phyloP scores from a whole-genome alignment of 1,140 invertebrate genomes.

The Nephotettix cincticeps region DNA sequence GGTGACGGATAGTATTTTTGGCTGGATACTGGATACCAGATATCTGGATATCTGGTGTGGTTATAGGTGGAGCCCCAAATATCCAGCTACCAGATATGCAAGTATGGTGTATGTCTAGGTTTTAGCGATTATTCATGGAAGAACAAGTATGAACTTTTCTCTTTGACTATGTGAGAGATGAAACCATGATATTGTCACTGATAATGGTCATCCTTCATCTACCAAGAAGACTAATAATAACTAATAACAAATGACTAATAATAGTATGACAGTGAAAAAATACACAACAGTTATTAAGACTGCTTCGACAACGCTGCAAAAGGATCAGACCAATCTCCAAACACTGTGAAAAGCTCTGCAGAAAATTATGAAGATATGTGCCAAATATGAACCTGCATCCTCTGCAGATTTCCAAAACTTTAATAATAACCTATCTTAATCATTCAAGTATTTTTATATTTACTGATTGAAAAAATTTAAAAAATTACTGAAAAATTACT shows the following conservation, averaged over 20 bases:
- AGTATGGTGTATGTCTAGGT: too few relatives aligned
- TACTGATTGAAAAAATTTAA: too few relatives aligned
- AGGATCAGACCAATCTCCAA: neutral
- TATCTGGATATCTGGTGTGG: neutral
- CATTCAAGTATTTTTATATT: too few relatives aligned
- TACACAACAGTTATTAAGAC: neutral
- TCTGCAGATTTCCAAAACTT: too few relatives aligned
- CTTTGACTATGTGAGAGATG: neutral
- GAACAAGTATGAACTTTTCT: neutral
- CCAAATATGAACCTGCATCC: too few relatives aligned
- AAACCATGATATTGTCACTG: neutral
- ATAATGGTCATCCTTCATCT: neutral
- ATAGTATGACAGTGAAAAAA: neutral
- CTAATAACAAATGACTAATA: neutral
- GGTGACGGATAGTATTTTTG: neutral
- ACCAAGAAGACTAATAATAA: neutral
- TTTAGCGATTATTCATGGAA: neutral
- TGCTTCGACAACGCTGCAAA: neutral
- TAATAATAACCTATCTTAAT: too few relatives aligned
- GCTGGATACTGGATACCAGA: neutral
- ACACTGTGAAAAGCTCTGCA: too few relatives aligned
- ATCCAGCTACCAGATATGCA: neutral
- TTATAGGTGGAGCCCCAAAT: neutral
- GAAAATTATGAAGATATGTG: too few relatives aligned
- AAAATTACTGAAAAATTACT: too few relatives aligned